phyloP scores from a whole-genome alignment of 2,113 vertebrate genomes.

The Pan paniscus region DNA sequence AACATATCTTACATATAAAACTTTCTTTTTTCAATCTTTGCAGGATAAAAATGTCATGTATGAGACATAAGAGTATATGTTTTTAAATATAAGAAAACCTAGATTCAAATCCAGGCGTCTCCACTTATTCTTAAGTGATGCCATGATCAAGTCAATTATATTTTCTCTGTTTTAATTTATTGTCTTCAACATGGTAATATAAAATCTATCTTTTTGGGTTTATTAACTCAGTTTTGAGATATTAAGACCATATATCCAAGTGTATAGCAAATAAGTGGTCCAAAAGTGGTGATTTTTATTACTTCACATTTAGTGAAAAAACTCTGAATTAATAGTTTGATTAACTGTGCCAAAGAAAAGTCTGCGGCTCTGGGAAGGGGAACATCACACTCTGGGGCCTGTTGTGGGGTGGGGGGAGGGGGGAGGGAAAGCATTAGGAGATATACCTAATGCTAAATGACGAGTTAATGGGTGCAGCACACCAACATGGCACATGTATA shows the following conservation, averaged over 20 bases:
- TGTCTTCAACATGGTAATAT: background rate
- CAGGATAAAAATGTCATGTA: background rate
- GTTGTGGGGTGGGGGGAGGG: no score
- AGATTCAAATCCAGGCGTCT: background rate
- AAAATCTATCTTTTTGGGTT: background rate
- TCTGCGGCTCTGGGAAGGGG: background rate
- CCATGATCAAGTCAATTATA: background rate
- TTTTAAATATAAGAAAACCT: background rate
- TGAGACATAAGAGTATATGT: background rate
- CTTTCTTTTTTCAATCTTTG: background rate
- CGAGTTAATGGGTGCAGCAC: no score
- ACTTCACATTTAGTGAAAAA: slow-evolving; percentile 5
- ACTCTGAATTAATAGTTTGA: background rate
- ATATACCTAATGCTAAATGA: no score
- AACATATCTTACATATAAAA: background rate
- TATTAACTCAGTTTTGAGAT: background rate
- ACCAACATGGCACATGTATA: no score
- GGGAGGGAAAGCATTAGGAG: no score
- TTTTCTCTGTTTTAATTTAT: background rate
- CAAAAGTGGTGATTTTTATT: background rate
- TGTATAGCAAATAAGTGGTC: background rate
- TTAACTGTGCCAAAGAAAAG: background rate
- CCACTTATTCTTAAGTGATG: background rate
- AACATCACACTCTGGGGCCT: no score
- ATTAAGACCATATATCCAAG: background rate